phyloP scores from a whole-genome alignment of 2,888 invertebrate genomes.

The Zeuzera pyrina region DNA sequence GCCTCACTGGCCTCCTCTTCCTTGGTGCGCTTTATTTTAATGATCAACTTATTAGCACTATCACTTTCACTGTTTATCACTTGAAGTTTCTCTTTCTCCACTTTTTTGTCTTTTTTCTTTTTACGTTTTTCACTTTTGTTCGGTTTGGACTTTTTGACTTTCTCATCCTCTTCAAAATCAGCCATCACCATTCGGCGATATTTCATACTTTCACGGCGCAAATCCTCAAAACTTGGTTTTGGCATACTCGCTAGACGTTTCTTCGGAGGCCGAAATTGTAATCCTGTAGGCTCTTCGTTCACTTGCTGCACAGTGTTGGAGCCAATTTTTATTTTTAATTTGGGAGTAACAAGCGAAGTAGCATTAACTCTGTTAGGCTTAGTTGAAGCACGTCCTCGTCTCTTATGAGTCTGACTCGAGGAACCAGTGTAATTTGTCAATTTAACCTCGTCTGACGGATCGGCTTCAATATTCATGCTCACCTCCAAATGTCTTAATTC shows the following conservation, averaged over 20 bases:
- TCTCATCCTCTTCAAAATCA: slow-evolving; percentile 82
- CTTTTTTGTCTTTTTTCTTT: slow-evolving; percentile 70
- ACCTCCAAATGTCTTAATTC: slow-evolving; percentile 78
- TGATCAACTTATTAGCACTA: slow-evolving; percentile 82
- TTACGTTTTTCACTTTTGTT: slow-evolving; percentile 55
- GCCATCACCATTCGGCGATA: slow-evolving; percentile 88
- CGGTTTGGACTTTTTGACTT: slow-evolving; percentile 57
- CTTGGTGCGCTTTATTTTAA: slow-evolving; percentile 75
- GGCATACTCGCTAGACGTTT: slow-evolving; percentile 79
- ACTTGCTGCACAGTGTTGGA: slow-evolving; percentile 69
- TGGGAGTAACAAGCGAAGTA: slow-evolving; percentile 70
- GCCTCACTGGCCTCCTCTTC: slow-evolving; percentile 21
- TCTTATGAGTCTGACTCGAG: slow-evolving; percentile 33
- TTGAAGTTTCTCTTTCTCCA: slow-evolving; percentile 70
- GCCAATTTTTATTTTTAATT: slow-evolving; percentile 85
- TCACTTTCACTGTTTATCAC: slow-evolving; percentile 63
- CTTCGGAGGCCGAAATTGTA: slow-evolving; percentile 82
- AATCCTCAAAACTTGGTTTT: slow-evolving; percentile 83
- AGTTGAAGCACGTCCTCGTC: slow-evolving; percentile 36
- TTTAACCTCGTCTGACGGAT: slow-evolving; percentile 73
- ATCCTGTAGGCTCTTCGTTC: slow-evolving; percentile 55
- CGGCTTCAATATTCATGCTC: slow-evolving; percentile 62
- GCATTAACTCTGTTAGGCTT: slow-evolving; percentile 33
- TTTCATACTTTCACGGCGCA: slow-evolving; percentile 90
- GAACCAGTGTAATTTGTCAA: slow-evolving; percentile 42